Percentiles rank a stretch among this genome's conserved stretches.
These are phyloP conservation scores for Stomatorhinus ivindoensis DNA, from an alignment of 2,113 vertebrate species.

Conservation along the genomic window DNA sequence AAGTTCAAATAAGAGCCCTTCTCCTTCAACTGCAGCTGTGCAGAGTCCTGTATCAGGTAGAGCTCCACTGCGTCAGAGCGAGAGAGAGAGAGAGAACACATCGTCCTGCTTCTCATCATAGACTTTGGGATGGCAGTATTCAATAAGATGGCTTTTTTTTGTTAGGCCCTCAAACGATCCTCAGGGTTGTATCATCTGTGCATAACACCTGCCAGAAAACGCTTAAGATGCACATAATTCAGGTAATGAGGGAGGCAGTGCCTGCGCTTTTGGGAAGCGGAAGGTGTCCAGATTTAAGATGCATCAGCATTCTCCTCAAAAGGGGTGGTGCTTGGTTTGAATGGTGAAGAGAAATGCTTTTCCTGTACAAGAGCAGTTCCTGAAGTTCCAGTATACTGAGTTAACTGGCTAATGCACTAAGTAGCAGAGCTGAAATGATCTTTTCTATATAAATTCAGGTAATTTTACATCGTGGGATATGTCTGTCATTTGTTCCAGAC, in stretches of 20 bases:
- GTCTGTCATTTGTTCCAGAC: constrained; percentile 64
- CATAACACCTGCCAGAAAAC: neutral
- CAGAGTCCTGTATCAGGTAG: neutral
- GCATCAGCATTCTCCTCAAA: neutral
- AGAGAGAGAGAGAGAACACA: neutral
- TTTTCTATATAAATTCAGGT: neutral
- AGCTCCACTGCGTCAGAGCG: neutral
- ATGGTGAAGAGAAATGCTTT: neutral
- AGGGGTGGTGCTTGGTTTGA: neutral
- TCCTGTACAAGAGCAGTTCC: neutral
- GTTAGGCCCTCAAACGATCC: neutral
- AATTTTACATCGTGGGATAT: neutral
- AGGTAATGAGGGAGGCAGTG: neutral
- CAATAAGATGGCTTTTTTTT: neutral
- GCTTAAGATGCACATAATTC: neutral
- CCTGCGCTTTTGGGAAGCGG: neutral
- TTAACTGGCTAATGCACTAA: neutral
- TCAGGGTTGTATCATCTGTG: neutral
- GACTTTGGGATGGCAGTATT: neutral
- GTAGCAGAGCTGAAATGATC: neutral
- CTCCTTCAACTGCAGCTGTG: neutral
- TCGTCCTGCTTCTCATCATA: neutral
- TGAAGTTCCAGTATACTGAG: neutral
- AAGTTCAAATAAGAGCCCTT: neutral
- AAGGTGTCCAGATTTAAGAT: neutral